Evolutionary conservation across 2,113 vertebrate species (phyloP), one percentile per base, ranked within the genome.

Genomic region (Hyperopisus bebe): DNA sequence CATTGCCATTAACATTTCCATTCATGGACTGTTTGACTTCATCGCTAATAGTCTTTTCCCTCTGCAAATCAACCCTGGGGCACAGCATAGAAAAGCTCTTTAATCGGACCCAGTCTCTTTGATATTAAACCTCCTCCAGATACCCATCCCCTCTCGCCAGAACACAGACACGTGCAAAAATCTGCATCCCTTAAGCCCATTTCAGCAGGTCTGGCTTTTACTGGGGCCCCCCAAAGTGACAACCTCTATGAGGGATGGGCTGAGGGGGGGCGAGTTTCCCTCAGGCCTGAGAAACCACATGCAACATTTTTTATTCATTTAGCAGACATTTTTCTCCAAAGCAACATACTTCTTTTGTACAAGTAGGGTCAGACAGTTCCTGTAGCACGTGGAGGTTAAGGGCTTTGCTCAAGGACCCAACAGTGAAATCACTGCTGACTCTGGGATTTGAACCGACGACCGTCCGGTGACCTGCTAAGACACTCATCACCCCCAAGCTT

Each of bases 151-250:
- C 31, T 15, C 51, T 53, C n/a, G 2, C 86, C 48, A 35, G 58
- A 66, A 31, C 87, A 86, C 55, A 50, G 27, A 74, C 66, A 47
- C 9, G 7, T 58, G 50, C 80, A 84, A 84, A 84, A 47, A 46
- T 84, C 44, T 9, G 9, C 44, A 51, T 17, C 19, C 70, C 47
- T 47, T 91, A 90, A 94, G 94, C 94, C 94, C 92, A 92, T 93
- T 94, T 93, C 90, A 92, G 92, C 90, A 92, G 92, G 91, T 95
- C 94, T 93, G 70, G 50, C 62, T 31, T 70, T 70, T 31, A 27
- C n/a, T 70, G 62, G 39, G 39, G 24, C 39, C 35, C 44, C 27
- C 24, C 21, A 17, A 58, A 44, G 77, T 24, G 5, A 44, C 84
- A 9, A 11, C 62, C 62, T 31, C n/a, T 31, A n/a, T 50, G 44